These are phyloP conservation scores for Chaenogobius annularis DNA, from an alignment of 2,113 vertebrate genomes.

Conservation along the genomic window DNA sequence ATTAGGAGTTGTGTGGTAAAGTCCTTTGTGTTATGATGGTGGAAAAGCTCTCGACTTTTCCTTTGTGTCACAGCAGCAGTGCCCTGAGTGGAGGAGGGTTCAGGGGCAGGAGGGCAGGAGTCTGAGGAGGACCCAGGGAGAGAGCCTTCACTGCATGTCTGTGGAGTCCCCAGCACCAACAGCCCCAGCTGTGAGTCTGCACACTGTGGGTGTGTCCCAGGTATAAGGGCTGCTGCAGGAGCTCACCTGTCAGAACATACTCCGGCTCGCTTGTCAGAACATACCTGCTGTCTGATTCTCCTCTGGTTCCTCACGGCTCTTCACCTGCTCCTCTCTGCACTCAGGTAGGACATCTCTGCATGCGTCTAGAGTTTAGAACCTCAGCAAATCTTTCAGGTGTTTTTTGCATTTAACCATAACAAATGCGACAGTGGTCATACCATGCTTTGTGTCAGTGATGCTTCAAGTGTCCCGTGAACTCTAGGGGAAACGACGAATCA, in stretches of 20 bases:
- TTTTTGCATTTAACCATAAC: neutral
- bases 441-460: no score
- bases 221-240: neutral
- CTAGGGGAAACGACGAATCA: no score
- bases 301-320: neutral
- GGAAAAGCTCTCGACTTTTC: conserved; percentile 74
- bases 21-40: conserved; percentile 53
- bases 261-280: neutral
- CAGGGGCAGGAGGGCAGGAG: conserved; percentile 24
- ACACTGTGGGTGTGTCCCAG: conserved; percentile 1
- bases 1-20: conserved; percentile 24
- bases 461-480: no score
- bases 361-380: neutral
- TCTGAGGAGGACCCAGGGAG: neutral
- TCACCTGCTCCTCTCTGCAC: neutral
- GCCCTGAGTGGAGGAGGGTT: conserved; percentile 40
- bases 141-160: conserved; percentile 7
- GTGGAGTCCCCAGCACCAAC: conserved; percentile 12
- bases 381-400: neutral
- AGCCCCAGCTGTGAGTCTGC: neutral
- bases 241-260: neutral
- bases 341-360: neutral
- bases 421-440: no score
- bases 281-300: neutral
- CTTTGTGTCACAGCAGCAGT: conserved; percentile 64